phyloP scores from a whole-genome alignment of 2,888 invertebrate species.

The Didymodactylos carnosus region DNA sequence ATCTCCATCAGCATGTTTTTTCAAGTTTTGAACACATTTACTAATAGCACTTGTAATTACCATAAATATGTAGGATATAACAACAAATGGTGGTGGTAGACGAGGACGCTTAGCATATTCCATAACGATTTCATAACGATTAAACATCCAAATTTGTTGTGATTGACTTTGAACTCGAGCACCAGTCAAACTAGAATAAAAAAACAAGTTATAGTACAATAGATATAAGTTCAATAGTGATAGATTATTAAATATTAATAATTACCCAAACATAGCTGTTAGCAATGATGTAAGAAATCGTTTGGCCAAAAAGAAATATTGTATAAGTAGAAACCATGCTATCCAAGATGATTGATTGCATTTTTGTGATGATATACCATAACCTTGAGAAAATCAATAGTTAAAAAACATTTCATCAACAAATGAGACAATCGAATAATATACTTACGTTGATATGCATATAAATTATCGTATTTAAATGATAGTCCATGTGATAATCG shows the following conservation, averaged over 20 bases:
- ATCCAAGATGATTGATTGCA: not conserved
- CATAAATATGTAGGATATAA: conserved; percentile 8
- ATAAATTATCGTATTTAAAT: not conserved
- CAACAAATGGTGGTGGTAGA: conserved; percentile 8
- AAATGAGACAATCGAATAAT: not conserved
- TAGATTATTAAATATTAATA: not conserved
- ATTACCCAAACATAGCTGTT: conserved; percentile 10
- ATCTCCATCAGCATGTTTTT: not conserved
- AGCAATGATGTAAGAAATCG: conserved; percentile 7
- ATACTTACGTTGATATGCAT: not conserved
- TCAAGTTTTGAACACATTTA: not conserved
- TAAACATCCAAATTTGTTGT: conserved; percentile 14
- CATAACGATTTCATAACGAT: conserved; percentile 12
- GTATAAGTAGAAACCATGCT: conserved; percentile 9
- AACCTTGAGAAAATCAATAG: not conserved
- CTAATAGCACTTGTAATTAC: not conserved
- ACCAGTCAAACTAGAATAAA: conserved; percentile 2
- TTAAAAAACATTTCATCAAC: not conserved
- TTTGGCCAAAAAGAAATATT: conserved; percentile 8
- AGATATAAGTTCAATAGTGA: too few species aligned
- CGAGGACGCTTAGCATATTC: conserved; percentile 10
- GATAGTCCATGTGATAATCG: not conserved
- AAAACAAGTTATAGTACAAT: not conserved
- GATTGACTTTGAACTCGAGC: conserved; percentile 10
- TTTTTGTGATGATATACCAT: not conserved